phyloP scores from a whole-genome alignment of 2,113 vertebrate species.

The Oxyruncus cristatus region DNA sequence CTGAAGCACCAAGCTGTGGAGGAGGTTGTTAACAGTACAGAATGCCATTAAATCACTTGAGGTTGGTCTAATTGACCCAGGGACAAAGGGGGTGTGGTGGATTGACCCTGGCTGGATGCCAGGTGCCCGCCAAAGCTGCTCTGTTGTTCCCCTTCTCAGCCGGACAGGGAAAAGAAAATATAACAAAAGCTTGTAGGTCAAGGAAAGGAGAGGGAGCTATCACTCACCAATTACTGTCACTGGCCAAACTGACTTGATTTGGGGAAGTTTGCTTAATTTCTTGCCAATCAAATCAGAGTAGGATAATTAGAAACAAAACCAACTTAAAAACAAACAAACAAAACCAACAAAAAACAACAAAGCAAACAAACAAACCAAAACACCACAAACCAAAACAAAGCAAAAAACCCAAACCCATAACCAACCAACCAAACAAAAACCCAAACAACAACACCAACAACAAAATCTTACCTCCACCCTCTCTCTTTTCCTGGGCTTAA shows the following conservation, averaged over 20 bases:
- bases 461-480: fast-evolving
- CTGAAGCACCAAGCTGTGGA: neutral
- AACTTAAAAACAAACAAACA: too few relatives aligned
- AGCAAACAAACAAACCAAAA: too few relatives aligned
- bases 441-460: too few relatives aligned
- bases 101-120: neutral
- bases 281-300: neutral
- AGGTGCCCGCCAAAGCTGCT: fast-evolving
- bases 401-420: too few relatives aligned
- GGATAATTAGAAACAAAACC: neutral
- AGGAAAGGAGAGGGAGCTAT: neutral
- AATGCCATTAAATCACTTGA: neutral
- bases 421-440: too few relatives aligned
- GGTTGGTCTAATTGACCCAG: neutral
- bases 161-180: neutral
- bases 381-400: too few relatives aligned
- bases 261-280: neutral
- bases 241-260: fast-evolving
- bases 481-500: neutral
- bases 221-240: too few relatives aligned
- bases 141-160: neutral
- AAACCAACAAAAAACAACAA: too few relatives aligned
- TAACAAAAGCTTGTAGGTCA: neutral
- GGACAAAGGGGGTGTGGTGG: fast-evolving
- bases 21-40: neutral